Evolutionary conservation across 2,113 vertebrate species (phyloP), one percentile per base, ranked within the genome.

Genomic region (Sander lucioperca): DNA sequence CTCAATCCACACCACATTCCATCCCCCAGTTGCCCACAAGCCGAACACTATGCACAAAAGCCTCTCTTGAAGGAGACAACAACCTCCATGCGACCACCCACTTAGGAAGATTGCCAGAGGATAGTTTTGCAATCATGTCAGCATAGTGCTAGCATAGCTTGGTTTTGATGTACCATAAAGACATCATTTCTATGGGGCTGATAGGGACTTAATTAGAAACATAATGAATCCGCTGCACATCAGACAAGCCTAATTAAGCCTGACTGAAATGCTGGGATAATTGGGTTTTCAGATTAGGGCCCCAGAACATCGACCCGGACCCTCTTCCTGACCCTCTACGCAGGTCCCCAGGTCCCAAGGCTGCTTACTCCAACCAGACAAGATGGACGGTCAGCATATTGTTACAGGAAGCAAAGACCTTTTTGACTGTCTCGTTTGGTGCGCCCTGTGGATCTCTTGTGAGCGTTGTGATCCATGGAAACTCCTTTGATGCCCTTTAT

Each of bases 181-280:
- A 89, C 85, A 94, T 95, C 94, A 94, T 94, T 93, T 91, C 91
- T 92, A 80, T 86, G 66, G 36, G 74, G 84, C 91, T 92, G 94
- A 95, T 94, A 92, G 93, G 73, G 92, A 91, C 93, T 95, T 95
- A 95, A 96, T 95, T 95, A 94, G 93, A 92, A 95, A 93, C 93
- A 94, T 94, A 95, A 95, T 95, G 91, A 94, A 92, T 94, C 88
- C 83, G 75, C 89, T 68, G 77, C 82, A 94, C 89, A 95, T 95
- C 95, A 95, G 95, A 95, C 94, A 94, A 94, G 92, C 75, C 91
- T 93, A 94, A 96, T 95, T 95, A 95, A 93, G 93, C 85, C 81
- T 78, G 86, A 78, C 90, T 92, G 85, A 91, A 92, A 91, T 82
- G 86, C 83, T 33, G 70, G 68, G 88, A 90, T 95, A 93, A 94